phyloP scores from a whole-genome alignment of 2,888 invertebrate species.

The Orgyia antiqua region DNA sequence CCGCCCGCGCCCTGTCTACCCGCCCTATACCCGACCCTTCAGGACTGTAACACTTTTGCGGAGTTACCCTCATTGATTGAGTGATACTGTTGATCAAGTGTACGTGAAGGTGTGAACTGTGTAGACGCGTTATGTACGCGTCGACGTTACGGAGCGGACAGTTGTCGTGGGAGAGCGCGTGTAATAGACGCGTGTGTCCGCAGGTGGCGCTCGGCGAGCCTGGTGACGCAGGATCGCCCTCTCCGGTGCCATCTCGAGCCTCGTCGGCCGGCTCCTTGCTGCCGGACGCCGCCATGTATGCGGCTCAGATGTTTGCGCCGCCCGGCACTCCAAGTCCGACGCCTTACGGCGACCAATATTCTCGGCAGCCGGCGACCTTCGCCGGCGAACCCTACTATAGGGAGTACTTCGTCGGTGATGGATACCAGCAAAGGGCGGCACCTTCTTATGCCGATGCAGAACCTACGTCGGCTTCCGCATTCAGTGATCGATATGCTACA shows the following conservation, averaged over 20 bases:
- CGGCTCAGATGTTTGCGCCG: conserved; percentile 83
- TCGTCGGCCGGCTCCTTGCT: conserved; percentile 76
- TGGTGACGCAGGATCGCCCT: conserved; percentile 80
- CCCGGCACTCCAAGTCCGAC: conserved; percentile 83
- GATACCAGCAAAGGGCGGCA: conserved; percentile 79
- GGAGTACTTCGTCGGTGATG: conserved; percentile 85
- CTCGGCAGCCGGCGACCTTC: conserved; percentile 78
- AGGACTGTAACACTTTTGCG: conserved; percentile 36
- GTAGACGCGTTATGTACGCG: conserved; percentile 75
- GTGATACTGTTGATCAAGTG: conserved; percentile 58
- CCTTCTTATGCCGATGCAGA: conserved; percentile 77
- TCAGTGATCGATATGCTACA: conserved; percentile 83
- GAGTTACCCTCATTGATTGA: conserved; percentile 49
- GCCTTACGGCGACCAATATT: conserved; percentile 75
- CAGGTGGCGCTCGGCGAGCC: conserved; percentile 77
- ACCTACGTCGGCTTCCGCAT: conserved; percentile 79
- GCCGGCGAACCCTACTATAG: conserved; percentile 88
- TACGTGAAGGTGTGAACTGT: conserved; percentile 73
- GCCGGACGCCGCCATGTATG: conserved; percentile 82
- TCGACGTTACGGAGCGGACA: conserved; percentile 79
- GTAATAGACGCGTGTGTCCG: conserved; percentile 81
- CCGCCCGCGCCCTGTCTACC: conserved; percentile 79
- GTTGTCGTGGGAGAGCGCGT: conserved; percentile 80
- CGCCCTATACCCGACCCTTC: conserved; percentile 71
- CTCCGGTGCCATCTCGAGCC: conserved; percentile 82